Base-by-base conservation (phyloP, 2,797 vertebrate species). In the Neomorphus geoffroyi region DNA sequence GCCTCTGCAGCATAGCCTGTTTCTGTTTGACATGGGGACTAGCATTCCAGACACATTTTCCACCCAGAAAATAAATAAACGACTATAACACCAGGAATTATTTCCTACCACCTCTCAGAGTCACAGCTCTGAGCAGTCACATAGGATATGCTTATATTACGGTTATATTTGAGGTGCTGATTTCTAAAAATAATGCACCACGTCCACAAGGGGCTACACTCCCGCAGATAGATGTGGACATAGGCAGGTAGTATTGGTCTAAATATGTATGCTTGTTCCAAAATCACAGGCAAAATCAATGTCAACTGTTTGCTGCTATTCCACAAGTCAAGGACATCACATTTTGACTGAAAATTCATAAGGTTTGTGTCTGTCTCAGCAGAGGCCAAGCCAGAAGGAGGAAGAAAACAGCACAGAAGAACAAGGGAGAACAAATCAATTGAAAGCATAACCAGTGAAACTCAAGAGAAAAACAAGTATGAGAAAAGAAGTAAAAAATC, bases 1-100 rank as follows among this genome's bases (percentile, higher is more conserved):
- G n/a, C 54, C 65, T 77, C 50, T 87, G 43, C 73, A 88, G 56
- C 33, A 60, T 0, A 61, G 41, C 24, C 60, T 46, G 10, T 58
- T 93, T 61, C 88, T 85, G 24, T 69, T 61, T 83, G 54, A 71
- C 41, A 33, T 7, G 8, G 33, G 26, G 32, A 92, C 46, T 43
- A 48, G 39, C 43, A 80, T 69, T 89, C 58, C 61, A 77, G 57
- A 33, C 19, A 66, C 26, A 33, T 60, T 92, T 93, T 88, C 85
- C 62, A 81, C 70, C 51, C 91, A 93, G 57, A 90, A 92, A 70
- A 87, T 43, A 95, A 94, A 94, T 60, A 96, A 92, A 90, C 30
- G 66, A 72, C 45, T 74, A 7, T 7, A 89, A 48, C 27, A 90
- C 56, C 66, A 77, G 69, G 39, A 84, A 51, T 61, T 13, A 50